Conservation (phyloP, 2,888 invertebrate species). For the Cerceris rybyensis region DNA sequence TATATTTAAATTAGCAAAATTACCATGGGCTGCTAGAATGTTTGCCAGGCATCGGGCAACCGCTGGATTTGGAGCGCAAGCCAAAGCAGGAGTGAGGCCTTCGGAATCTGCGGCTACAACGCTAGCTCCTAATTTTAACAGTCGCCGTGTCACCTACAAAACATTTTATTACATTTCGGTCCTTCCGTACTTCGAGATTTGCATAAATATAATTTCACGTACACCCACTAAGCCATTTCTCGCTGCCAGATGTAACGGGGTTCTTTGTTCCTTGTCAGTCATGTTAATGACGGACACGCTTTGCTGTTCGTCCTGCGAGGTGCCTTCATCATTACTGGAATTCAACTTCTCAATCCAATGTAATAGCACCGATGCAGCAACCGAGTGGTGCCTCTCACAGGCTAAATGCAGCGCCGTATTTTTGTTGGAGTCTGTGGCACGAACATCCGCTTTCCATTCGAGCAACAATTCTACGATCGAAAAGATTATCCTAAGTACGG, state of each 20-base stretch:
- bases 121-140: constrained; percentile 85
- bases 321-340: constrained; percentile 49
- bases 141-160: constrained; percentile 82
- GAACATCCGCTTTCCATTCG: constrained; percentile 83
- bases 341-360: constrained; percentile 82
- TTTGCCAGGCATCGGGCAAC: constrained; percentile 86
- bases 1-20: not conserved
- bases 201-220: constrained; percentile 7
- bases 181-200: not conserved
- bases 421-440: constrained; percentile 83
- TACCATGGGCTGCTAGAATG: constrained; percentile 82
- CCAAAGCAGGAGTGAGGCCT: constrained; percentile 86
- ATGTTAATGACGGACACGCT: constrained; percentile 81
- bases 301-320: constrained; percentile 54
- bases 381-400: constrained; percentile 84
- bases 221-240: constrained; percentile 85
- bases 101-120: constrained; percentile 84
- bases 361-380: constrained; percentile 84
- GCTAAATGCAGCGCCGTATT: constrained; percentile 86
- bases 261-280: constrained; percentile 84
- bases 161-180: not conserved
- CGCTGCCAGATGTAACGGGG: constrained; percentile 86
- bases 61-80: constrained; percentile 85
- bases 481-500: not conserved
- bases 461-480: constrained; percentile 83